Evolutionary conservation across 2,797 vertebrate genomes (phyloP), one percentile per base, ranked within the genome.

Genomic region (Pseudocheirus occidentalis): DNA sequence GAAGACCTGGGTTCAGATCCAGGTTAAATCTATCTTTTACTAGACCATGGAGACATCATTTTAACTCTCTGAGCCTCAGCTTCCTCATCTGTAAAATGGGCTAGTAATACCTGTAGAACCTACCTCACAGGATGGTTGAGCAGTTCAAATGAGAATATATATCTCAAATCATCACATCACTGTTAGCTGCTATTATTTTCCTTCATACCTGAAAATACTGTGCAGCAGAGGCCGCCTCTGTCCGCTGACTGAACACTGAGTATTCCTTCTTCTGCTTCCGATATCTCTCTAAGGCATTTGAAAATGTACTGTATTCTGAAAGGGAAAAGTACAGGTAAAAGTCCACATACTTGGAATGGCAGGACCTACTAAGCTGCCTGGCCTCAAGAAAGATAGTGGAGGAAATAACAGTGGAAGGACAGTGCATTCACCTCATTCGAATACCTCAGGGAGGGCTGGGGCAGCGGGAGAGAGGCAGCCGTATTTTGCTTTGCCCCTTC

Each of bases 131-230:
- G 9, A 87, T 10, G 6, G 40, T 87, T 87, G 73, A 28, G 40
- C 21, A 87, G 40, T 34, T 87, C 40, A 87, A 27, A 87, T 40
- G 40, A 87, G 31, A 87, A 87, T 1, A 13, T 40, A 73, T 9
- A 87, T 87, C 40, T 81, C 40, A 46, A 50, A 87, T 46, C 40
- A 50, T 7, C 21, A 87, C 21, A 87, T 87, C 73, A 87, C 40
- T 50, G 73, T 87, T 50, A 50, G 40, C 7, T 10, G 0, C 73
- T 87, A 87, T 87, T 50, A 87, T 29, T 13, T 91, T 91, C n/a
- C 96, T 93, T 90, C 90, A 90, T 97, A 99, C 98, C 98, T 98
- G 98, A 94, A 99, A 98, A 97, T 98, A 98, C 4, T 98, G 98
- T 62, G 95, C 28, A 3, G 98, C 97, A 0, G 98, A 98, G 0